A percentile compares a stretch with the other conserved stretches of the same genome.
These are phyloP conservation scores for Mayetiola destructor DNA, from an alignment of 2,888 invertebrate species.

Conservation along the genomic window DNA sequence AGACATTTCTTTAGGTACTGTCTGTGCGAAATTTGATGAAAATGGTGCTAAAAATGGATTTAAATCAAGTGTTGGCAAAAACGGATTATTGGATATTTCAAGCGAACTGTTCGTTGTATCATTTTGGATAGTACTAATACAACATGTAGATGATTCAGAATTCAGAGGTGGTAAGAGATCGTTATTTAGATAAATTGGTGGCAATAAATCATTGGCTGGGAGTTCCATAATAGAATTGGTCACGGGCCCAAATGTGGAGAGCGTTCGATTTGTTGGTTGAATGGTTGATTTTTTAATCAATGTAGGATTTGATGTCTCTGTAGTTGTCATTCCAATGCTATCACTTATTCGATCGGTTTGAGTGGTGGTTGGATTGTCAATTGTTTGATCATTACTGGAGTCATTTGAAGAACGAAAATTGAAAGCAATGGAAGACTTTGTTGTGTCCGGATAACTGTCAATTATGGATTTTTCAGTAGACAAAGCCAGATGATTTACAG, in stretches of 20 bases:
- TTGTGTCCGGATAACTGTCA: too few relatives aligned
- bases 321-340: background rate
- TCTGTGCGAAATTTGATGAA: background rate
- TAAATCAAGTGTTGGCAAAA: slow-evolving; percentile 3
- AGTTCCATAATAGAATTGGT: too few relatives aligned
- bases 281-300: background rate
- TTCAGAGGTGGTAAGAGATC: background rate
- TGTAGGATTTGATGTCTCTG: background rate
- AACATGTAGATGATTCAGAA: background rate
- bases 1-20: background rate
- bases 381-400: too few relatives aligned
- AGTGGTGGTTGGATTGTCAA: too few relatives aligned
- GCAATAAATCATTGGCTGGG: background rate
- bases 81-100: background rate
- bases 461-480: too few relatives aligned
- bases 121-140: background rate
- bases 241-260: background rate
- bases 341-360: background rate
- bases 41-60: background rate
- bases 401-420: too few relatives aligned
- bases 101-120: background rate
- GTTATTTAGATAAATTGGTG: background rate
- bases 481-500: too few relatives aligned
- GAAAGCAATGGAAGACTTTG: too few relatives aligned
- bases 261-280: background rate